Evolutionary conservation across 2,797 vertebrate genomes (phyloP).

Genomic region (Lacerta viridis): DNA sequence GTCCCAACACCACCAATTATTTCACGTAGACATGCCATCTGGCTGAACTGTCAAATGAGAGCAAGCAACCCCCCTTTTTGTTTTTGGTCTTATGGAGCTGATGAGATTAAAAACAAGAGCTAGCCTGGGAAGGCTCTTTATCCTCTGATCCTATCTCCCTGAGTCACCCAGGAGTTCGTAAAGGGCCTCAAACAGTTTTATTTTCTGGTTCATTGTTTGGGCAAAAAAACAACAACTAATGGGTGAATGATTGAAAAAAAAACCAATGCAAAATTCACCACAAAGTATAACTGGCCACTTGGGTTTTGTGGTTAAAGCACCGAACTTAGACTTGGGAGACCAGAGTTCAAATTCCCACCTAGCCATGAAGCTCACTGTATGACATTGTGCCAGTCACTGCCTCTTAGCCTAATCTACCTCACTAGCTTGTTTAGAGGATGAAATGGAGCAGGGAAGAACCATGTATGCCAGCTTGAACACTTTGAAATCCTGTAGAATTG

Average conservation of each 20-base stretch:
- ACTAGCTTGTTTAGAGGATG: not conserved
- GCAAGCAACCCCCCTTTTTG: slow-evolving; percentile 16
- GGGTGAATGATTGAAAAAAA: not conserved
- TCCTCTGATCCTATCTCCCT: slow-evolving; percentile 22
- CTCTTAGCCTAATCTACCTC: not conserved
- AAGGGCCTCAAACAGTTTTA: too few relatives aligned
- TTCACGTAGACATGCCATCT: slow-evolving; percentile 55
- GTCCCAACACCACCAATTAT: slow-evolving; percentile 51
- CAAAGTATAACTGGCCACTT: too few relatives aligned
- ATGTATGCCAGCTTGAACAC: not conserved
- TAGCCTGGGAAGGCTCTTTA: slow-evolving; percentile 30
- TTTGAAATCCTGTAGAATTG: not conserved
- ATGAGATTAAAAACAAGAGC: slow-evolving; percentile 25
- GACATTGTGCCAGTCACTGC: not conserved
- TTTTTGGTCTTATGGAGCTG: slow-evolving; percentile 34
- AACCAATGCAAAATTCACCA: not conserved
- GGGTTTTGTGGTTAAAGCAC: not conserved
- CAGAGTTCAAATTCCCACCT: not conserved
- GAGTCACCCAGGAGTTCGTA: not conserved
- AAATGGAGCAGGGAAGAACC: not conserved
- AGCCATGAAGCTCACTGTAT: not conserved
- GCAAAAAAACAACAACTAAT: not conserved
- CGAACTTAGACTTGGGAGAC: not conserved
- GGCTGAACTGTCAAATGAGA: slow-evolving; percentile 46
- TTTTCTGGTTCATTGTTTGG: too few relatives aligned